These are phyloP conservation scores for Larimichthys crocea DNA, from an alignment of 2,113 vertebrate species.

Conservation along the genomic window DNA sequence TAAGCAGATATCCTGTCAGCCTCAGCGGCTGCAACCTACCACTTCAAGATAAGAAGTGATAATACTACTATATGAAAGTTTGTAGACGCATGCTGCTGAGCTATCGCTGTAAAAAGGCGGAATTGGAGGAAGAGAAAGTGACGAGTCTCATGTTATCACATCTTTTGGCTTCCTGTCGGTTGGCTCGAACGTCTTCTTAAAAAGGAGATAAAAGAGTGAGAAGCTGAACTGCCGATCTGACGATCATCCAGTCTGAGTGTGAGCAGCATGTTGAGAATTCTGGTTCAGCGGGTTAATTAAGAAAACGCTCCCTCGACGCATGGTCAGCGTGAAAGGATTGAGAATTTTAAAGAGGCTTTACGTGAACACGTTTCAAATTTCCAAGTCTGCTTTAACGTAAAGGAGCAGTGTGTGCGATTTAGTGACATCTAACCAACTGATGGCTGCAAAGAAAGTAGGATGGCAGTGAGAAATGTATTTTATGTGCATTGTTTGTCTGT, in stretches of 20 bases:
- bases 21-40: no score
- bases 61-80: background rate
- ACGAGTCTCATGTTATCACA: background rate
- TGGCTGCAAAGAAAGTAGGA: no score
- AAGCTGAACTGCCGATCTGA: background rate
- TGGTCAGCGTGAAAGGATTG: background rate
- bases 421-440: no score
- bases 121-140: background rate
- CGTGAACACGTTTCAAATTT: no score
- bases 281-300: background rate
- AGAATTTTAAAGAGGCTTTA: no score
- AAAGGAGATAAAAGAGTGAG: background rate
- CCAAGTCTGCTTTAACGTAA: background rate
- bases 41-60: background rate
- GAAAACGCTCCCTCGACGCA: background rate
- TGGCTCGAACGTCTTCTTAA: background rate
- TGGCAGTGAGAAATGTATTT: no score
- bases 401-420: no score
- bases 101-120: background rate
- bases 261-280: background rate
- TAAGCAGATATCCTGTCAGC: background rate
- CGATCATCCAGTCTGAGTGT: background rate
- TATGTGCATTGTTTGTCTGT: no score
- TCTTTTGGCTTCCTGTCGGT: conserved; percentile 10
- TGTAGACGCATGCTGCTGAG: background rate